Evolutionary conservation across 30 jellyfish, hydroid and myxozoan species (phyloP), one percentile per base, ranked within the genome.

Genomic region (Sanderia malayensis): DNA sequence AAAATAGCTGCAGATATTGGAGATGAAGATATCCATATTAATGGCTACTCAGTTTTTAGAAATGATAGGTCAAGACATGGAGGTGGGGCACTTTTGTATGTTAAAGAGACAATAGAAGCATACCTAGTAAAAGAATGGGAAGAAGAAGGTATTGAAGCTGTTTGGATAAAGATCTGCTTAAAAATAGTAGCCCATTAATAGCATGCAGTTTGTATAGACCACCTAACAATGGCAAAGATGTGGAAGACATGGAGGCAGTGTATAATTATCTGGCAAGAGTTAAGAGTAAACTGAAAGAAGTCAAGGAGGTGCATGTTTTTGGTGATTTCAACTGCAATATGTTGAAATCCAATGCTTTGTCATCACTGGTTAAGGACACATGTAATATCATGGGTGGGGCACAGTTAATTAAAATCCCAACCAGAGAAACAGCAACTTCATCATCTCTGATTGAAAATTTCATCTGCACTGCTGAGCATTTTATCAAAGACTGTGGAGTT

Each of bases 1-100:
- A 72, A 72, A n/a, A 44, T 72, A 2, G 84, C 52, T 34, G 52
- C 22, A 4, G 27, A 57, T 33, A 45, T 72, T 22, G 0, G 17
- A 1, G 75, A 72, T 37, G 73, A 55, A 1, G 84, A 52, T 15
- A 72, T 72, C 1, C 44, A 64, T 31, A 72, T 72, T 49, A 33
- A 33, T 3, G 74, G 75, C 73, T 72, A 21, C 28, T 29, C 65
- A 23, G 21, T 37, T 3, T 71, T 45, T 55, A 26, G 74, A 55
- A 20, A 31, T 22, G 83, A 71, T 44, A 49, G 83, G 27, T 9
- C 26, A 10, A 1, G 58, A 1, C 31, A 11, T 55, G 73, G 73
- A 24, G 83, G 53, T 46, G 83, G 73, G 27, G 74, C 47, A 9
- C 4, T 47, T 1, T 24, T 71, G 1, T 71, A 26, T 22, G 28